Percentiles rank a stretch among this genome's conserved stretches.
Conservation (phyloP, 1,140 invertebrate species). For the Drosophila persimilis region DNA sequence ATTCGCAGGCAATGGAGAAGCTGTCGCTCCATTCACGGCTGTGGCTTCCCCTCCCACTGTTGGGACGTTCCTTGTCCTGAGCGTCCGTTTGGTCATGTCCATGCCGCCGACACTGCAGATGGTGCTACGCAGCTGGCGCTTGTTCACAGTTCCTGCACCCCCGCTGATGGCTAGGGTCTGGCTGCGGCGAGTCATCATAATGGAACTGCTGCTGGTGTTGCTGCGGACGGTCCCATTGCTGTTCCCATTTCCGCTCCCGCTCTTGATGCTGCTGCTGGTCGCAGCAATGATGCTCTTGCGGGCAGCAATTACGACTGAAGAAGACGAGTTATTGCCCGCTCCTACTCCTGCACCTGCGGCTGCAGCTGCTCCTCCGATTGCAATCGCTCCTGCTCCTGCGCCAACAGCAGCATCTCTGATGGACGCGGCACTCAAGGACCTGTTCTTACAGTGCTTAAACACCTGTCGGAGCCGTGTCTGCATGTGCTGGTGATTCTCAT, state of each 20-base stretch:
- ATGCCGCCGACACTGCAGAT: conserved; percentile 47
- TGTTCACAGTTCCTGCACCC: conserved; percentile 31
- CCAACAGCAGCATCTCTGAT: conserved; percentile 46
- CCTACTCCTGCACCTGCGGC: conserved; percentile 4
- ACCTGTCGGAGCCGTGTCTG: conserved; percentile 63
- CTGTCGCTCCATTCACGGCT: conserved; percentile 1
- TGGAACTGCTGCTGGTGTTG: conserved; percentile 10
- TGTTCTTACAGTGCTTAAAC: conserved; percentile 53
- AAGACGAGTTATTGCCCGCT: neutral
- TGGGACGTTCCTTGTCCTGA: conserved; percentile 66
- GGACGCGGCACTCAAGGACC: conserved; percentile 50
- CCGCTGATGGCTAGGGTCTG: conserved; percentile 40
- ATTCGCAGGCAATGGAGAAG: neutral
- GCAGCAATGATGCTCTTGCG: too few relatives aligned
- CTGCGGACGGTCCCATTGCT: neutral
- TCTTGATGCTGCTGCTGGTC: conserved; percentile 4
- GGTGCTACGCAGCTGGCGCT: conserved; percentile 68
- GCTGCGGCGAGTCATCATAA: conserved; percentile 65
- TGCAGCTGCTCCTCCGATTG: conserved; percentile 2
- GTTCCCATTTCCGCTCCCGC: neutral
- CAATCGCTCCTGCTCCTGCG: conserved; percentile 8
- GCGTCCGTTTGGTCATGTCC: conserved; percentile 66
- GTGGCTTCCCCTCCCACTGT: conserved; percentile 7
- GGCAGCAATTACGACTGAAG: too few relatives aligned
- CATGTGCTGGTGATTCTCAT: conserved; percentile 75